phyloP scores from a whole-genome alignment of 1,140 invertebrate genomes.

The honey bee (Apis mellifera) region DNA sequence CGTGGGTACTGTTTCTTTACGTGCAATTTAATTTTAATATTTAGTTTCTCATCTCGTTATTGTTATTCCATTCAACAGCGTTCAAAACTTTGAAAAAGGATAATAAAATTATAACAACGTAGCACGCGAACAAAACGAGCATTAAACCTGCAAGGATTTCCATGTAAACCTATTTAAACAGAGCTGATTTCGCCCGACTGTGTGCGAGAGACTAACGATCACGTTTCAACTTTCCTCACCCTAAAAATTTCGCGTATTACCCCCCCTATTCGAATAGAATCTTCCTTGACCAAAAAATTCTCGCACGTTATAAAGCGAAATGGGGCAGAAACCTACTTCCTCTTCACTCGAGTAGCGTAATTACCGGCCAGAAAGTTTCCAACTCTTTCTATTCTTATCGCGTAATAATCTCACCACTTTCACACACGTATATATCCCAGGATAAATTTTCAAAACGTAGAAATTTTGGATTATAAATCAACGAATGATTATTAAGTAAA shows the following conservation, averaged over 20 bases:
- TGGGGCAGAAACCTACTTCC: neutral
- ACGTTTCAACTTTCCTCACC: neutral
- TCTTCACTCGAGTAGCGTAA: neutral
- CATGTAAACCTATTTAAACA: neutral
- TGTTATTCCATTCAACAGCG: neutral
- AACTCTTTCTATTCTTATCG: neutral
- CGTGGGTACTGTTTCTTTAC: too few species aligned
- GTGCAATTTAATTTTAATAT: neutral
- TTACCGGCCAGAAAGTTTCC: slow-evolving; percentile 5
- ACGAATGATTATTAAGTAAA: too few species aligned
- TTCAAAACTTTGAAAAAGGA: too few species aligned
- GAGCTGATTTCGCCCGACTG: neutral
- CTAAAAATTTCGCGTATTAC: neutral
- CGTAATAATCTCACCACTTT: neutral
- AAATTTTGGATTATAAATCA: too few species aligned
- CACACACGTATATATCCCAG: too few species aligned
- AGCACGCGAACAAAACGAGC: neutral
- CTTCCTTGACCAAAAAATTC: neutral
- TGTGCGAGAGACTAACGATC: slow-evolving; percentile 1
- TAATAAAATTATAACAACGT: neutral
- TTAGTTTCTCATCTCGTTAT: neutral
- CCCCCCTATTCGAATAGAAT: neutral
- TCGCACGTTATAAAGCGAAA: neutral
- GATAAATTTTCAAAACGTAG: neutral
- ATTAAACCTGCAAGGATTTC: neutral